phyloP scores from a whole-genome alignment of 2,888 invertebrate species.

The Phasia obesa region DNA sequence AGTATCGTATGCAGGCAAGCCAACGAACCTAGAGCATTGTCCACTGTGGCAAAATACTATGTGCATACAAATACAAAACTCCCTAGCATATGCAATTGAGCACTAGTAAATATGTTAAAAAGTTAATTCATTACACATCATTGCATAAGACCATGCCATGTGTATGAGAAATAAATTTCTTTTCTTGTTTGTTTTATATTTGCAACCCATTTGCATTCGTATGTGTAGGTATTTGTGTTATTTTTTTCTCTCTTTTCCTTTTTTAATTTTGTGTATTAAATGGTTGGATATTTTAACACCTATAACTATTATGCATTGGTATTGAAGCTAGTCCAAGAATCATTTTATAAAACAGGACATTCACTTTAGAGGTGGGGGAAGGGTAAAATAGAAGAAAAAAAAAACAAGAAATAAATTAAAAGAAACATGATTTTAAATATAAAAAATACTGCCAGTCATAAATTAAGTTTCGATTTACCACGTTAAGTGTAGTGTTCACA shows the following conservation, averaged over 20 bases:
- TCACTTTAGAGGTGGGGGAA: conserved; percentile 60
- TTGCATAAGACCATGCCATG: conserved; percentile 72
- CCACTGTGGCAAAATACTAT: conserved; percentile 22
- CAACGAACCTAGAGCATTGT: conserved; percentile 63
- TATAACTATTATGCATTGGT: conserved; percentile 61
- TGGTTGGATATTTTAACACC: conserved; percentile 64
- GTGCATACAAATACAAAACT: conserved; percentile 1
- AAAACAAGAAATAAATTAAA: conserved; percentile 39
- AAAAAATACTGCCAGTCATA: conserved; percentile 61
- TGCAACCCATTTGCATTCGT: conserved; percentile 30
- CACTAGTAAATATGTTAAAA: conserved; percentile 68
- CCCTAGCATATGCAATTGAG: conserved; percentile 66
- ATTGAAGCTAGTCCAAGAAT: conserved; percentile 49
- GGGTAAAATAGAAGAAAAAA: neutral
- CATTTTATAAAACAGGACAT: conserved; percentile 62
- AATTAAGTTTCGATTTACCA: conserved; percentile 70
- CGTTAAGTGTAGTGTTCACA: conserved; percentile 43
- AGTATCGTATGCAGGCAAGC: conserved; percentile 30
- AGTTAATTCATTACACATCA: conserved; percentile 76
- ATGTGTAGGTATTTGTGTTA: neutral
- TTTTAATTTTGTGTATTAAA: conserved; percentile 59
- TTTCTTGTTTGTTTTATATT: conserved; percentile 31
- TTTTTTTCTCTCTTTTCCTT: neutral
- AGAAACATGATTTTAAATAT: conserved; percentile 30
- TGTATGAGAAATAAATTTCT: conserved; percentile 62